A percentile compares a stretch with the other conserved stretches of the same genome.
These are phyloP conservation scores for Drepana arcuata DNA, from an alignment of 1,140 invertebrate species.

Conservation along the genomic window DNA sequence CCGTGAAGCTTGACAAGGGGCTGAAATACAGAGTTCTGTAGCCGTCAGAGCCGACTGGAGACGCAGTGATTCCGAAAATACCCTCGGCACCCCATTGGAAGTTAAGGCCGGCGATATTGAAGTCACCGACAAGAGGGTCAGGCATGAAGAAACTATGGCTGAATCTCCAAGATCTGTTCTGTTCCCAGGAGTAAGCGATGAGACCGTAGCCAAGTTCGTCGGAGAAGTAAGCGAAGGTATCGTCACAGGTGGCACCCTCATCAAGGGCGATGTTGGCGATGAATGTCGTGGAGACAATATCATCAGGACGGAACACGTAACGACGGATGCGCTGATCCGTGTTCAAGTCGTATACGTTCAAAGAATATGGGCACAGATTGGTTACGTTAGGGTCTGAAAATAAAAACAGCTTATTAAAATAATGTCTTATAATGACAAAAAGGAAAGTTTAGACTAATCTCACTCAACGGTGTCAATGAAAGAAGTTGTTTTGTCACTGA, in stretches of 20 bases:
- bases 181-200: constrained; percentile 82
- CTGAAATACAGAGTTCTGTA: constrained; percentile 83
- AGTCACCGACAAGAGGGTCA: constrained; percentile 83
- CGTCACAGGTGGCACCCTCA: constrained; percentile 81
- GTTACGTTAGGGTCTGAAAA: constrained; percentile 69
- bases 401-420: constrained; percentile 9
- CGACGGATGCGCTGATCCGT: constrained; percentile 80
- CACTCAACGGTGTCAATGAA: too few relatives aligned
- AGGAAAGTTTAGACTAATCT: neutral
- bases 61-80: constrained; percentile 84
- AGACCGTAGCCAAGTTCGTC: constrained; percentile 87
- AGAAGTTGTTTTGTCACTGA: too few relatives aligned
- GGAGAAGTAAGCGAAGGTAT: constrained; percentile 85
- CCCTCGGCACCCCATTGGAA: constrained; percentile 88
- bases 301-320: constrained; percentile 79
- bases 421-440: neutral
- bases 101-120: constrained; percentile 83
- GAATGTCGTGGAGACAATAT: constrained; percentile 83
- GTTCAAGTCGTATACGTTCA: constrained; percentile 83
- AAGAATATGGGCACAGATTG: constrained; percentile 80
- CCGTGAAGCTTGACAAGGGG: constrained; percentile 81
- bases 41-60: constrained; percentile 76
- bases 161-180: constrained; percentile 84
- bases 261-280: constrained; percentile 88
- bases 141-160: constrained; percentile 84